A percentile compares a stretch with the other conserved stretches of the same genome.
Evolutionary conservation across 2,113 vertebrate genomes (phyloP).

Genomic region (Otolemur garnettii): DNA sequence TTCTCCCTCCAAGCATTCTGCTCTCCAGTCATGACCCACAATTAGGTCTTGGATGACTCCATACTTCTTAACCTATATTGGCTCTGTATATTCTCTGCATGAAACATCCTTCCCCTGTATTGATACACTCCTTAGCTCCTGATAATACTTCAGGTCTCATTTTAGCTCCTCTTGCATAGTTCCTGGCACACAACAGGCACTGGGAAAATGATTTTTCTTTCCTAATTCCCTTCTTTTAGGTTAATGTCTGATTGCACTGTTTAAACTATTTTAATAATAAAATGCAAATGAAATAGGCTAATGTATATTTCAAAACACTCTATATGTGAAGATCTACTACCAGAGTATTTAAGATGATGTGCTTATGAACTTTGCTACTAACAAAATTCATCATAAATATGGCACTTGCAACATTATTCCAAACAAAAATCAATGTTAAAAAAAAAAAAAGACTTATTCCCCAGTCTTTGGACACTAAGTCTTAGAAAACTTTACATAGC

Average conservation of each 20-base stretch:
- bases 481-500: neutral
- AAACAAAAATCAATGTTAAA: conserved; percentile 41
- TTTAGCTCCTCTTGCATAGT: neutral
- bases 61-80: neutral
- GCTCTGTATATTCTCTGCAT: neutral
- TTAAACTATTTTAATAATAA: conserved; percentile 61
- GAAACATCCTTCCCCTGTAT: neutral
- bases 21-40: neutral
- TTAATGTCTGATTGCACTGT: neutral
- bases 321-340: neutral
- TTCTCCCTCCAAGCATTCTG: neutral
- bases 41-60: neutral
- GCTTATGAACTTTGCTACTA: conserved; percentile 7
- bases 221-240: neutral
- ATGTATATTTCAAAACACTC: conserved; percentile 48
- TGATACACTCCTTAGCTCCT: neutral
- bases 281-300: conserved; percentile 7
- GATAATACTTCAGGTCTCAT: neutral
- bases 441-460: neutral
- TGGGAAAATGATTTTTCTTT: neutral
- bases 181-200: neutral
- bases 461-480: neutral
- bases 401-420: neutral
- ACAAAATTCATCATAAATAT: neutral
- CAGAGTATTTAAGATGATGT: neutral